Evolutionary conservation across 1,140 invertebrate genomes (phyloP).

Genomic region (Micrasema longulum): DNA sequence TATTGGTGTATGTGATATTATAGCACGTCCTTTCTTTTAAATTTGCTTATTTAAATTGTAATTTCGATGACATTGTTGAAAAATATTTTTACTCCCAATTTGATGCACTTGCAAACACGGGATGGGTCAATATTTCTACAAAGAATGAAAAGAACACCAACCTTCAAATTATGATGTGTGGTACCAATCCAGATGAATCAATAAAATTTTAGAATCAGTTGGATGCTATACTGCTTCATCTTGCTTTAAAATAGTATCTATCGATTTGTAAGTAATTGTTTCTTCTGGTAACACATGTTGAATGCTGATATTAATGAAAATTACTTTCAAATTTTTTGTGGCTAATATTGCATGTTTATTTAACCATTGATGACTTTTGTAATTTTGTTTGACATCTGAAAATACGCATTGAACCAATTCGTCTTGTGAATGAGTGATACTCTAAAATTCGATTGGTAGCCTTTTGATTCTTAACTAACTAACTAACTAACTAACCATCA

Average conservation of each 20-base stretch:
- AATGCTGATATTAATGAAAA: not conserved
- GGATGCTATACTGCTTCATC: not conserved
- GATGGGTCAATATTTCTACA: not conserved
- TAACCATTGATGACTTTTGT: not conserved
- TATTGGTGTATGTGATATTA: not conserved
- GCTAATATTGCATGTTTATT: not conserved
- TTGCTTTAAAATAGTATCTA: not conserved
- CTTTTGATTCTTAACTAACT: too few species aligned
- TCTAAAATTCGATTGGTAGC: not conserved
- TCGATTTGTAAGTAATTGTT: not conserved
- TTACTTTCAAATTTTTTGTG: not conserved
- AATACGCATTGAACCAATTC: not conserved
- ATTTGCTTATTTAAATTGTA: not conserved
- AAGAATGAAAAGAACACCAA: not conserved
- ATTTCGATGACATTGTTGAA: not conserved
- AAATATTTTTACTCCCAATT: not conserved
- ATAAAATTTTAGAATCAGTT: not conserved
- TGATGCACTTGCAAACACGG: not conserved
- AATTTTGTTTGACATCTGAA: not conserved
- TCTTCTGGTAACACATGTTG: not conserved
- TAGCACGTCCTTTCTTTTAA: not conserved
- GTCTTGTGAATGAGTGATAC: not conserved
- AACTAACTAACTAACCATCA: too few species aligned
- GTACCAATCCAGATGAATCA: not conserved
- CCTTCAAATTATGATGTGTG: not conserved